These are phyloP conservation scores for Falco punctatus DNA, from an alignment of 2,113 vertebrate species.

Conservation along the genomic window DNA sequence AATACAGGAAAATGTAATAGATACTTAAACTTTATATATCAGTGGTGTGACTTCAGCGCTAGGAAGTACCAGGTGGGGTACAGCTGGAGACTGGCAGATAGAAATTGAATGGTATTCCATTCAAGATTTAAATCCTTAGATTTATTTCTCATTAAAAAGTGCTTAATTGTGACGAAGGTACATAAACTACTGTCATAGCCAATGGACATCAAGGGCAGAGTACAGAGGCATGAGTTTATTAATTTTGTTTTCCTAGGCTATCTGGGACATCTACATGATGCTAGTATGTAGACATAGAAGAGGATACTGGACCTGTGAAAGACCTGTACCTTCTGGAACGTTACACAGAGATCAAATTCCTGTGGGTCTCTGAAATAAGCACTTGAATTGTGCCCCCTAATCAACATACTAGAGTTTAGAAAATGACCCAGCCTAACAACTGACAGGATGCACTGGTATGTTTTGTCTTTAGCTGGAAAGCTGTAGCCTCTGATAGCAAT, in stretches of 20 bases:
- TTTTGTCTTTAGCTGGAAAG: background rate
- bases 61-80: background rate
- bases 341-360: background rate
- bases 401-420: background rate
- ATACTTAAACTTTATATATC: background rate
- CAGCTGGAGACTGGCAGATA: background rate
- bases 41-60: background rate
- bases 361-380: background rate
- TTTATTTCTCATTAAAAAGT: background rate
- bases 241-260: background rate
- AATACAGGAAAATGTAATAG: background rate
- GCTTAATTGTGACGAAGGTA: background rate
- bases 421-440: background rate
- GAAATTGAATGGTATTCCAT: background rate
- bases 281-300: background rate
- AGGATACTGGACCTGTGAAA: background rate
- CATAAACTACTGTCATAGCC: background rate
- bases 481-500: background rate
- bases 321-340: background rate
- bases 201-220: background rate
- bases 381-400: background rate
- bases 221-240: background rate
- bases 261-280: background rate
- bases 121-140: background rate
- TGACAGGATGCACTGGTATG: no score